phyloP scores from a whole-genome alignment of 2,888 invertebrate species.

The Eudasyphora cyanicolor region DNA sequence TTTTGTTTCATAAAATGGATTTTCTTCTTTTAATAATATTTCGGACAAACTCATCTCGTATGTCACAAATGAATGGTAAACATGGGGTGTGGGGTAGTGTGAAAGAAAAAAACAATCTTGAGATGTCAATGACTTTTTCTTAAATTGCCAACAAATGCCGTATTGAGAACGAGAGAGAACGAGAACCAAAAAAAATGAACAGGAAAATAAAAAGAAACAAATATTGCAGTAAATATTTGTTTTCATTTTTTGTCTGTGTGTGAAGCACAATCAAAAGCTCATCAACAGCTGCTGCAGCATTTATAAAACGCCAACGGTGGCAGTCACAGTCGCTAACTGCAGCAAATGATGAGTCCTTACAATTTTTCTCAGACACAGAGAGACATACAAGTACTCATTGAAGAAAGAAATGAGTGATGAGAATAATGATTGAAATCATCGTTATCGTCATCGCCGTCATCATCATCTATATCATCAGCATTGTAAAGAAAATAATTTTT shows the following conservation, averaged over 20 bases:
- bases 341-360: conserved; percentile 44
- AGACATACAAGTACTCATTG: background rate
- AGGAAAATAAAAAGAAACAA: background rate
- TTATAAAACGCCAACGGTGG: conserved; percentile 23
- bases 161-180: background rate
- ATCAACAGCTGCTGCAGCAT: conserved; percentile 27
- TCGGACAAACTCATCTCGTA: background rate
- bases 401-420: background rate
- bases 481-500: background rate
- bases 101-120: conserved; percentile 9
- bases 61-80: background rate
- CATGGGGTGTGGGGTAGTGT: too few relatives aligned
- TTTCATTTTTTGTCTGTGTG: conserved; percentile 1
- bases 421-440: conserved; percentile 14
- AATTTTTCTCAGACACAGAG: conserved; percentile 40
- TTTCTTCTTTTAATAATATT: too few relatives aligned
- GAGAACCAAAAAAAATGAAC: background rate
- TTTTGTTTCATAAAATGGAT: background rate
- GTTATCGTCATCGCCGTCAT: background rate
- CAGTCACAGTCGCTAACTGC: conserved; percentile 39
- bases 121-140: conserved; percentile 50
- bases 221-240: conserved; percentile 19
- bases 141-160: conserved; percentile 12
- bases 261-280: conserved; percentile 39
- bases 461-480: background rate